Evolutionary conservation across 2,797 vertebrate species (phyloP).

Genomic region (Manis javanica): DNA sequence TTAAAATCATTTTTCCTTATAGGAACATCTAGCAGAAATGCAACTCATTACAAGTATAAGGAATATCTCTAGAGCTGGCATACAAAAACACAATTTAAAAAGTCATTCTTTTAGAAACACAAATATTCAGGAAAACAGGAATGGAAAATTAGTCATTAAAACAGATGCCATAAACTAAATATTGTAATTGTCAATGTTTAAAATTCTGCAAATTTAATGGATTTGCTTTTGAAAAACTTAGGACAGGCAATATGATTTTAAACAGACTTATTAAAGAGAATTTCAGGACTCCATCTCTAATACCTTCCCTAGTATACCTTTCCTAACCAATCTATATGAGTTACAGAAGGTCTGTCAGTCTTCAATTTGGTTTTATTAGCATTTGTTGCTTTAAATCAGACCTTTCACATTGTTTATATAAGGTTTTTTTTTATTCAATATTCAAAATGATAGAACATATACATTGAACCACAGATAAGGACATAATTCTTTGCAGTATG

Average conservation of each 20-base stretch:
- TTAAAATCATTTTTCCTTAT: conserved; percentile 39
- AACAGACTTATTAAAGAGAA: conserved; percentile 74
- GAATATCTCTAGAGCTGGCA: not conserved
- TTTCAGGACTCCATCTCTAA: conserved; percentile 64
- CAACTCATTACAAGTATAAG: not conserved
- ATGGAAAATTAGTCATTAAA: conserved; percentile 45
- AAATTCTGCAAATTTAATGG: conserved; percentile 49
- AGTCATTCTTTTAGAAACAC: conserved; percentile 30
- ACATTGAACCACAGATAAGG: conserved; percentile 83
- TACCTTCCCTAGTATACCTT: conserved; percentile 79
- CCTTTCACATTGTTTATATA: conserved; percentile 86
- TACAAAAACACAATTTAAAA: conserved; percentile 24
- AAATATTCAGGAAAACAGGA: conserved; percentile 1
- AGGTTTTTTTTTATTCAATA: conserved; percentile 84
- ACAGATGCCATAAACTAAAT: conserved; percentile 44
- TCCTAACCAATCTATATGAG: conserved; percentile 83
- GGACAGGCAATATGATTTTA: conserved; percentile 73
- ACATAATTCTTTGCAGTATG: conserved; percentile 84
- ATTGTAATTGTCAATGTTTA: conserved; percentile 13
- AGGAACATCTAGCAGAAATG: conserved; percentile 21
- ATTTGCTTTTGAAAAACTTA: conserved; percentile 73
- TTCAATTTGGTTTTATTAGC: conserved; percentile 86
- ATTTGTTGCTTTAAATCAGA: conserved; percentile 88
- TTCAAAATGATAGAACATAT: conserved; percentile 83
- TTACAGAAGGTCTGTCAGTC: conserved; percentile 80